Base-by-base conservation (phyloP, 1,140 invertebrate species). In the Branchinecta lindahli region DNA sequence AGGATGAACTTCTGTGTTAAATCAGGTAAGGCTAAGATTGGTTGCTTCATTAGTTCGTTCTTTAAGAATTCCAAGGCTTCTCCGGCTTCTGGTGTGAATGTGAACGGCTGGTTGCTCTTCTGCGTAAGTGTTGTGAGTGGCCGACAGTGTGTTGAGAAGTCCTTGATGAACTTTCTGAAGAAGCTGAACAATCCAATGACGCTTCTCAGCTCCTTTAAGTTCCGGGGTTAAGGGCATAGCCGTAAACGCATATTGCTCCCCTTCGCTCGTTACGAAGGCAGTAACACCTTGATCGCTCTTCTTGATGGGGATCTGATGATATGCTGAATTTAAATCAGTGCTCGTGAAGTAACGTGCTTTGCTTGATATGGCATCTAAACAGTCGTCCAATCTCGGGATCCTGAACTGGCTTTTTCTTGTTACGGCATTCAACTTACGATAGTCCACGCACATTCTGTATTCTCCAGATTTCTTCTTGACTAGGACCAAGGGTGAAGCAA, bases 401-500 rank as follows among this genome's bases (percentile, higher is more conserved):
- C 80, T 81, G 73, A 76, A 82, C 20, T 68, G 65, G 70, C 81
- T 79, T 66, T 74, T 67, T 68, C 10, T 69, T 12, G 78, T 82
- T 8, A 77, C 71, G 0, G 33, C 15, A 73, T 83, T 83, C 7
- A 83, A 71, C 12, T 68, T 46, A 8, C 82, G 72, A 73, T 79
- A 84, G 73, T 85, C 82, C 0, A 84, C 73, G 74, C 82, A 82
- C 67, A 83, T 82, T 8, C 82, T 68, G 1, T 73, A 72, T 0
- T 71, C 72, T 4, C 77, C 77, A 70, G 83, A 79, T 46, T 81
- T 80, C 70, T 86, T 86, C 72, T 76, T 74, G 0, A 83, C 78
- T n/a, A 84, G 68, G 0, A 84, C 77, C 0, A 82, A 73, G 0
- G 80, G 82, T 0, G 77, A 77, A 8, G 77, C 74, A 79, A 81